Conservation (phyloP, 2,113 vertebrate species). For the Cynocephalus volans region DNA sequence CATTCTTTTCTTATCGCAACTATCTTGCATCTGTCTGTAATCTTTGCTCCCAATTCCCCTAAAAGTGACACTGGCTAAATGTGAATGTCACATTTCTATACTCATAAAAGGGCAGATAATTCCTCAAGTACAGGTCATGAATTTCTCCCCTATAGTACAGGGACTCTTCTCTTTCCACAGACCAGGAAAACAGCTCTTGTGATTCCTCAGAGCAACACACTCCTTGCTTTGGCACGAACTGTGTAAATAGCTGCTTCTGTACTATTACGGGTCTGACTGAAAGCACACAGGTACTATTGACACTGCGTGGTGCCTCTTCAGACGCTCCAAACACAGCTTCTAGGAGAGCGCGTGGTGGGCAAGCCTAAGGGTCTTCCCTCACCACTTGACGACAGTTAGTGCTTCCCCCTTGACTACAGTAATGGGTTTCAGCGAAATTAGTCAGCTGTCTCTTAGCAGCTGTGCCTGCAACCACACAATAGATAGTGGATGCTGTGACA, state of each 20-base stretch:
- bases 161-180: neutral
- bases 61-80: neutral
- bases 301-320: constrained; percentile 77
- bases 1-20: neutral
- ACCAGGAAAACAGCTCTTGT: constrained; percentile 49
- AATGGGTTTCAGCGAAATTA: constrained; percentile 74
- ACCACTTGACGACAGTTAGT: constrained; percentile 69
- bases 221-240: constrained; percentile 12
- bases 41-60: neutral
- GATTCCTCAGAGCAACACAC: constrained; percentile 22
- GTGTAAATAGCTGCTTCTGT: constrained; percentile 45
- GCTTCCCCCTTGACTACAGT: constrained; percentile 80
- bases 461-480: constrained; percentile 67
- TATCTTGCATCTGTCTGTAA: neutral
- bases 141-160: neutral
- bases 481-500: constrained; percentile 59
- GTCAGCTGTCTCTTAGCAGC: constrained; percentile 68
- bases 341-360: neutral
- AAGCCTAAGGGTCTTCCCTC: constrained; percentile 66
- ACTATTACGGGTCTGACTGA: neutral
- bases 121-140: neutral
- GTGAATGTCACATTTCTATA: neutral
- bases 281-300: constrained; percentile 65
- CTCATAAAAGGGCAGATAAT: neutral
- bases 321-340: constrained; percentile 76